Evolutionary conservation across 2,113 vertebrate species (phyloP).

Genomic region (Dipodomys stephensi): DNA sequence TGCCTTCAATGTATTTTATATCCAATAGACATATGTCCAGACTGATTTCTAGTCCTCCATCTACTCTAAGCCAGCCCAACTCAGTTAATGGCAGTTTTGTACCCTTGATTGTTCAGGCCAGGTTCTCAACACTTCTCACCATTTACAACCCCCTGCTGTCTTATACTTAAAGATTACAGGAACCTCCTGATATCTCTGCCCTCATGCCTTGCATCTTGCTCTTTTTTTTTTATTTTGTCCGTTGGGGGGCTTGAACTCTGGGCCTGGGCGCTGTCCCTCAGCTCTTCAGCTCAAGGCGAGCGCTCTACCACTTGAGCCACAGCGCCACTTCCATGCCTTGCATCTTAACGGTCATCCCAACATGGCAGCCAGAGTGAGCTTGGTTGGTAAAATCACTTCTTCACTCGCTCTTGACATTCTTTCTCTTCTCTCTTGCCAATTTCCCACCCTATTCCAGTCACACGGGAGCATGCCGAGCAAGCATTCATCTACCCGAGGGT

Average conservation of each 20-base stretch:
- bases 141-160: neutral
- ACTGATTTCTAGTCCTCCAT: neutral
- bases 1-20: neutral
- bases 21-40: neutral
- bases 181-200: neutral
- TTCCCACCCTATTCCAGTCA: neutral
- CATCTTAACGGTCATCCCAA: neutral
- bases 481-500: neutral
- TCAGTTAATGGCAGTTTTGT: neutral
- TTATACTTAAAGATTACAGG: too few species aligned
- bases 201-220: neutral
- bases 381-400: neutral
- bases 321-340: too few species aligned
- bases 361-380: neutral
- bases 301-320: too few species aligned
- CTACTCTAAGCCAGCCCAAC: neutral
- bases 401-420: neutral
- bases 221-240: too few species aligned
- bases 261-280: too few species aligned
- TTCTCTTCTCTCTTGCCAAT: neutral
- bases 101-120: neutral
- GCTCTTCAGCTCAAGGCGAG: too few species aligned
- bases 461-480: neutral
- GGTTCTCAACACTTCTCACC: neutral
- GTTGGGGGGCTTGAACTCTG: too few species aligned